Evolutionary conservation across 1,140 invertebrate species (phyloP).

Genomic region (Dreissena rostriformis): DNA sequence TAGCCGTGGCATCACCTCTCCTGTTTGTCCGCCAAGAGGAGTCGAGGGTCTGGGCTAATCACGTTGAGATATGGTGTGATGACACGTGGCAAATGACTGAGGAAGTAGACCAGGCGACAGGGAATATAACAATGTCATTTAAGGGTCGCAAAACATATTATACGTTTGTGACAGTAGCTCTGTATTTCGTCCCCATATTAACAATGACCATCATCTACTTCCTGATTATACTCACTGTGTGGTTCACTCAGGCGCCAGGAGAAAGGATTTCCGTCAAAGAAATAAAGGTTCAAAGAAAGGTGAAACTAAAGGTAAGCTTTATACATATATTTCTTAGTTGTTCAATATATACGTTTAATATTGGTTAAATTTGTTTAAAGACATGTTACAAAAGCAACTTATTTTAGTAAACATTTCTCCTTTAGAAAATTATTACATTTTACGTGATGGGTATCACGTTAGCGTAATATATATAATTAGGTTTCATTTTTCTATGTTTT

Average conservation of each 20-base stretch:
- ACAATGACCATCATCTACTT: constrained; percentile 82
- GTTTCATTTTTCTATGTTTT: too few relatives aligned
- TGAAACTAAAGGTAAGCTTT: constrained; percentile 75
- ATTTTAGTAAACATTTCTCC: too few relatives aligned
- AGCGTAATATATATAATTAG: background rate
- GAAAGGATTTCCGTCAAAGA: constrained; percentile 72
- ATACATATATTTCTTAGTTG: too few relatives aligned
- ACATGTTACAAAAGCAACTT: too few relatives aligned
- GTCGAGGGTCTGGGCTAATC: constrained; percentile 73
- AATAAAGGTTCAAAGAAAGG: constrained; percentile 72
- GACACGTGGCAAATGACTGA: constrained; percentile 73
- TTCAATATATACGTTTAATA: too few relatives aligned
- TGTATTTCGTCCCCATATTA: constrained; percentile 83
- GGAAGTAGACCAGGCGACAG: constrained; percentile 49
- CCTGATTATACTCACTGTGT: constrained; percentile 81
- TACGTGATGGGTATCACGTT: too few relatives aligned
- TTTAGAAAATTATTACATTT: too few relatives aligned
- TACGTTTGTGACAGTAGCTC: constrained; percentile 79
- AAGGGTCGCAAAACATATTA: constrained; percentile 79
- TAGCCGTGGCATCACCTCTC: constrained; percentile 80
- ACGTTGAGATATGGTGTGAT: constrained; percentile 78
- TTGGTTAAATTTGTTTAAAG: too few relatives aligned
- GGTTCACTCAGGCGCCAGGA: constrained; percentile 73
- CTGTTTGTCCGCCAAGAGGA: constrained; percentile 69
- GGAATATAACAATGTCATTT: constrained; percentile 27